A percentile compares a stretch with the other conserved stretches of the same genome.
phyloP scores from a whole-genome alignment of 2,113 vertebrate genomes.

The Oplegnathus fasciatus region DNA sequence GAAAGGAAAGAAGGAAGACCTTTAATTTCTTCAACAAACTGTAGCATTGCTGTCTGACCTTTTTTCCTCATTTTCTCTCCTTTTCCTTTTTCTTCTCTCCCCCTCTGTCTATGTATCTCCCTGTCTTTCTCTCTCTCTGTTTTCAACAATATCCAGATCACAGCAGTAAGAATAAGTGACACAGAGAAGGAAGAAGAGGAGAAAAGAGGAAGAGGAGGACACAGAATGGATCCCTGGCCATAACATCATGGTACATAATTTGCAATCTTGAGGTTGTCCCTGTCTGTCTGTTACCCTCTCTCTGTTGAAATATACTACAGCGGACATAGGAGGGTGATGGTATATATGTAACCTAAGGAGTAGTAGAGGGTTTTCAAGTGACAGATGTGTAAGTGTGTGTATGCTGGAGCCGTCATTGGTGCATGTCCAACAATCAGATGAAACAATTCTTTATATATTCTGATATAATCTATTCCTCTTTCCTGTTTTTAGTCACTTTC shows the following conservation, averaged over 20 bases:
- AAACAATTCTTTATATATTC: neutral
- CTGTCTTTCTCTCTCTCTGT: neutral
- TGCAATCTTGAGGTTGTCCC: constrained; percentile 5
- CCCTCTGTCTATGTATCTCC: neutral
- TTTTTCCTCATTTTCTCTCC: constrained; percentile 11
- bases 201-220: constrained; percentile 4
- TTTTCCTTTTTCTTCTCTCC: constrained; percentile 15
- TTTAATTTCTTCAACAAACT: constrained; percentile 30
- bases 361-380: neutral
- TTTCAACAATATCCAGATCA: constrained; percentile 38
- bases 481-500: neutral
- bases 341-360: neutral
- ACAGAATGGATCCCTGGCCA: constrained; percentile 4
- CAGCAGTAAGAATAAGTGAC: constrained; percentile 31
- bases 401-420: neutral
- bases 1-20: neutral
- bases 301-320: constrained; percentile 1
- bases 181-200: constrained; percentile 4
- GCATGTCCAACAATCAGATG: neutral
- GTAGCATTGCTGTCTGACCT: constrained; percentile 11
- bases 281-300: neutral
- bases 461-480: neutral
- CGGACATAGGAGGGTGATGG: neutral
- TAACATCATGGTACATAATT: constrained; percentile 38
- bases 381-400: neutral